Base-by-base conservation (phyloP, 2,113 vertebrate species). In the Petrocephalus microphthalmus region DNA sequence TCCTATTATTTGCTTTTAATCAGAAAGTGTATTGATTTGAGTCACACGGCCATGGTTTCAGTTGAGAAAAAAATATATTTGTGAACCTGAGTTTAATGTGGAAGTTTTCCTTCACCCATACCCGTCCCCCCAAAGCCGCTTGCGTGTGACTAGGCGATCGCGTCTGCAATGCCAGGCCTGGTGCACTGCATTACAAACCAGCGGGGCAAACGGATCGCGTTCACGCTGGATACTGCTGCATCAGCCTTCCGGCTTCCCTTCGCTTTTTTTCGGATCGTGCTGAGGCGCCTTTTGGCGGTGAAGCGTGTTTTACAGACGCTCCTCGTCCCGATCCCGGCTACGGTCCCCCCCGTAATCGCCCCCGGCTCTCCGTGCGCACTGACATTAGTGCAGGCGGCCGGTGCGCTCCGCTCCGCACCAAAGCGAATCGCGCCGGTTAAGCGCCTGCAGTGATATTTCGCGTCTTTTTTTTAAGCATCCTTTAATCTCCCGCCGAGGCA, bases 1-100 rank as follows among this genome's bases (percentile, higher is more conserved):
- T 22, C 42, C 42, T 19, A 54, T 81, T 88, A 64, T 83, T 49
- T 49, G 15, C 33, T 64, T 64, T 45, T 60, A 51, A 88, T 64
- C 10, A 84, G 84, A 60, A 84, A 49, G 33, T 49, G 42, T 57
- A 88, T 88, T 57, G 78, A 56, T 88, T 83, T 54, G 47, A 83
- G 53, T 33, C 29, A 25, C 51, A 51, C 17, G 37, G 67, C 49
- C 87, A 57, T 17, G 42, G 60, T 47, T 45, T 83, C 33, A 83
- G 19, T 37, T 84, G 60, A 52, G 25, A 67, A 64, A 8, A 81
- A 37, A 45, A 88, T 60, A 45, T 56, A 74, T 83, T 88, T 88
- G 10, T 82, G 51, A 51, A 82, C 45, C 13, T 67, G 47, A 82
- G 74, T 51, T 54, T 15, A 54, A 51, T 82, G 49, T 83, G 37